Conservation (phyloP, 2,797 vertebrate species). For the Pseudochirops cupreus region DNA sequence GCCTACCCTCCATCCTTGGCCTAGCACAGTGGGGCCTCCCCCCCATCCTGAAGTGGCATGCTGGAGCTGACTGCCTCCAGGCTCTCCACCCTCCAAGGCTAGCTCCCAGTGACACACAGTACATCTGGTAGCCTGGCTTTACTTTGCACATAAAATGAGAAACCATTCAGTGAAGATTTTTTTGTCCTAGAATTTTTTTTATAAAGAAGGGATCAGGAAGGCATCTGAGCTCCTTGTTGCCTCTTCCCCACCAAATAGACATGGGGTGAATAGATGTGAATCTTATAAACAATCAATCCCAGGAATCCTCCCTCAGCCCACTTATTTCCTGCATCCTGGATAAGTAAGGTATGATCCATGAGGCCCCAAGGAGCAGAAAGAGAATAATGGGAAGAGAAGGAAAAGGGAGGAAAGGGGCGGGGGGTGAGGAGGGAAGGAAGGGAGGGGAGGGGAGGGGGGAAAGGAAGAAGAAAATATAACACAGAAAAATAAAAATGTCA, state of each 20-base stretch:
- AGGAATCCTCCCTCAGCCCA: not conserved
- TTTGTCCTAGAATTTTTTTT: conserved; percentile 26
- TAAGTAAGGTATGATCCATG: not conserved
- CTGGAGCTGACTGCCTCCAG: too few species aligned
- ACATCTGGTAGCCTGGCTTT: not conserved
- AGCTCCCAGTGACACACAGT: not conserved
- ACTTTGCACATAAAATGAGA: conserved; percentile 28
- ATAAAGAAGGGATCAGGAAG: conserved; percentile 27
- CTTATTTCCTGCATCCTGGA: not conserved
- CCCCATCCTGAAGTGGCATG: too few species aligned
- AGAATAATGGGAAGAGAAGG: not conserved
- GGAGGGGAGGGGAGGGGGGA: too few species aligned
- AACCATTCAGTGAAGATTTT: conserved; percentile 27
- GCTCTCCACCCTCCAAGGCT: too few species aligned
- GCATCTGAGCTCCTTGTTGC: not conserved
- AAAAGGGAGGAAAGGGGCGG: too few species aligned
- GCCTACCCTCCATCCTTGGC: too few species aligned
- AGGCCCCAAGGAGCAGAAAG: not conserved
- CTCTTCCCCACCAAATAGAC: not conserved
- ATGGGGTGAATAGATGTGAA: conserved; percentile 1
- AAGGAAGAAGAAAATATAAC: too few species aligned
- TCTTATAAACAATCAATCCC: not conserved
- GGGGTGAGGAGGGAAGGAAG: too few species aligned
- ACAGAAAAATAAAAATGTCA: too few species aligned
- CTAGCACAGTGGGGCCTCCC: too few species aligned